Base-by-base conservation (phyloP, 30 jellyfish, hydroid and myxozoan genomes). In the Catostylus mosaicus region DNA sequence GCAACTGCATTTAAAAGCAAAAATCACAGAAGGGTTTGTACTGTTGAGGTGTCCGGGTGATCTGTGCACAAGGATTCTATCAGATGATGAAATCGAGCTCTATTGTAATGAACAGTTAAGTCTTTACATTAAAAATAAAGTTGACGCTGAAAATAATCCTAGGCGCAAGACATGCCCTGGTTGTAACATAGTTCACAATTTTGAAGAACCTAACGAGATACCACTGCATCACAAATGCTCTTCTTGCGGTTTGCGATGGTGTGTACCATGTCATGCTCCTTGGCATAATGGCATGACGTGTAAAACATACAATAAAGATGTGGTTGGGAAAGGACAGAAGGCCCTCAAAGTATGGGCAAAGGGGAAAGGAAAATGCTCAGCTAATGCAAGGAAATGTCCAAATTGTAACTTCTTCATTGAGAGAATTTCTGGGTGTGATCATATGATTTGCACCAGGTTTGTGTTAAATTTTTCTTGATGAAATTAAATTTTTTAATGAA, bases 291-390 rank as follows among this genome's bases (percentile, higher is more conserved):
- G 81, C 40, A 68, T 84, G 88, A 83, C 89, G 19, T 90, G 97
- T 75, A 75, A 80, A 50, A 56, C 63, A 35, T 90, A 75, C 68
- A 88, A 83, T 35, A 83, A 82, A 30, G 97, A 90, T 83, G 82
- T 83, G 4, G 89, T 61, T 62, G 93, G 92, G 14, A 72, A 80
- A 29, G 97, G 97, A 8, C 84, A 64, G 30, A 83, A 82, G 54
- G 95, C 97, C 35, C 77, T 90, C 64, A 83, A 84, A 61, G 84
- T 74, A 7, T 90, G 97, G 97, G 97, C 97, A 27, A 90, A 90
- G 73, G 70, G 96, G 0, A 90, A 72, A 63, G 91, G 90, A 45
- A 78, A 48, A 51, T 12, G 47, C 26, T 54, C 47, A 37, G 86
- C 89, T 18, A 90, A 90, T 77, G 97, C 97, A 11, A 78, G 84